These are phyloP conservation scores for Danio aesculapii DNA, from an alignment of 2,797 vertebrate genomes.

Conservation along the genomic window DNA sequence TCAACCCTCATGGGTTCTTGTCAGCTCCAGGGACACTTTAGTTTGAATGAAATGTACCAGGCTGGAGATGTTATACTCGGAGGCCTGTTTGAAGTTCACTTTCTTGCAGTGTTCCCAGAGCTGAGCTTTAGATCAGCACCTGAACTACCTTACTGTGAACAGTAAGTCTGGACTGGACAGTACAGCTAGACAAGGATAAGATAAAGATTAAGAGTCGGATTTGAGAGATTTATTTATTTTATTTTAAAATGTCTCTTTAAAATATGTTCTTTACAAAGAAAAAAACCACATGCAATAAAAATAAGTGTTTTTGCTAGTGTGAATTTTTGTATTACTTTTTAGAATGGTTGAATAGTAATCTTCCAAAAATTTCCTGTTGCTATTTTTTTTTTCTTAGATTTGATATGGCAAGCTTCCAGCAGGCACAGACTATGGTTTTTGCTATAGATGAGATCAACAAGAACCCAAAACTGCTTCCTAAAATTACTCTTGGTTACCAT, in stretches of 20 bases:
- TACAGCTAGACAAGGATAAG: neutral
- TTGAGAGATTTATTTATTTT: neutral
- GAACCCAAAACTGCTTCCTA: slow-evolving; percentile 70
- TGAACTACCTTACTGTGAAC: slow-evolving; percentile 62
- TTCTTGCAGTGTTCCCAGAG: slow-evolving; percentile 70
- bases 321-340: neutral
- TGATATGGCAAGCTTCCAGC: slow-evolving; percentile 67
- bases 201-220: slow-evolving; percentile 43
- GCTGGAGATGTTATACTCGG: slow-evolving; percentile 74
- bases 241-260: neutral
- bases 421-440: slow-evolving; percentile 73
- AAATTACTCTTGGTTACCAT: slow-evolving; percentile 77
- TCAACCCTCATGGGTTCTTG: slow-evolving; percentile 33
- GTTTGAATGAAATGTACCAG: slow-evolving; percentile 64
- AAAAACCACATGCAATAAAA: neutral
- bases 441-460: slow-evolving; percentile 77
- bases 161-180: slow-evolving; percentile 52
- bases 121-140: slow-evolving; percentile 71
- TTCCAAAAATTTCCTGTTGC: too few species aligned
- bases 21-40: slow-evolving; percentile 53
- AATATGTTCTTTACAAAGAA: too few species aligned
- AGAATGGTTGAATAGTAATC: too few species aligned
- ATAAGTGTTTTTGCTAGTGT: neutral
- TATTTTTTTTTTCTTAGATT: slow-evolving; percentile 60
- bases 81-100: slow-evolving; percentile 74